These are phyloP conservation scores for Galeruca laticollis DNA, from an alignment of 2,888 invertebrate genomes.

Conservation along the genomic window DNA sequence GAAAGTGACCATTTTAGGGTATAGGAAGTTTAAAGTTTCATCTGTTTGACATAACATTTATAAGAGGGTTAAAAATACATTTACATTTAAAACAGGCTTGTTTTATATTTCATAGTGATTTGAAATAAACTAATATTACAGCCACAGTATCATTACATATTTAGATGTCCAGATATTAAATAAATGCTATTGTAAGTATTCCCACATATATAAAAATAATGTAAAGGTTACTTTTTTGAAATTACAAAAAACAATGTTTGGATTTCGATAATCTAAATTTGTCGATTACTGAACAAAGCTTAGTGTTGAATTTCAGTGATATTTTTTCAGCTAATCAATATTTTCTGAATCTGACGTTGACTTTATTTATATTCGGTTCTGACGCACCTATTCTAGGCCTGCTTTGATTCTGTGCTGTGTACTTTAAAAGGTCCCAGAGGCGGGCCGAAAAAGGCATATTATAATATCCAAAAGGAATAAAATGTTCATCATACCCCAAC, in stretches of 20 bases:
- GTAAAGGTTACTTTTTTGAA: conserved; percentile 14
- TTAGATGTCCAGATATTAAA: conserved; percentile 9
- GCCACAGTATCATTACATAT: neutral
- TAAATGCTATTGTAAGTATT: conserved; percentile 14
- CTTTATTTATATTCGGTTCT: conserved; percentile 61
- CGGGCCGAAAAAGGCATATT: conserved; percentile 33
- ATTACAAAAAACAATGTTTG: conserved; percentile 13
- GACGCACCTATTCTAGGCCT: conserved; percentile 55
- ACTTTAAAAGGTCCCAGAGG: conserved; percentile 46
- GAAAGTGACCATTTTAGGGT: conserved; percentile 39
- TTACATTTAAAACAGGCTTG: conserved; percentile 30
- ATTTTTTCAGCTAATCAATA: conserved; percentile 59
- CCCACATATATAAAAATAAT: conserved; percentile 2
- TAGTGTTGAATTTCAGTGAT: conserved; percentile 34
- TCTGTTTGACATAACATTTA: conserved; percentile 55
- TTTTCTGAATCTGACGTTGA: conserved; percentile 61
- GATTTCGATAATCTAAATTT: conserved; percentile 26
- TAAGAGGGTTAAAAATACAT: conserved; percentile 46
- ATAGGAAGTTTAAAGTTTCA: conserved; percentile 55
- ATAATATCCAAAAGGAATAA: too few species aligned
- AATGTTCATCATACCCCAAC: neutral
- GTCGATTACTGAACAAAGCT: conserved; percentile 30
- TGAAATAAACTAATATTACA: conserved; percentile 10
- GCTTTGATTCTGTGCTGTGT: conserved; percentile 50
- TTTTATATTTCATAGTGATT: conserved; percentile 24